Conservation (phyloP, 2,888 invertebrate genomes). For the Lochmaea capreae region DNA sequence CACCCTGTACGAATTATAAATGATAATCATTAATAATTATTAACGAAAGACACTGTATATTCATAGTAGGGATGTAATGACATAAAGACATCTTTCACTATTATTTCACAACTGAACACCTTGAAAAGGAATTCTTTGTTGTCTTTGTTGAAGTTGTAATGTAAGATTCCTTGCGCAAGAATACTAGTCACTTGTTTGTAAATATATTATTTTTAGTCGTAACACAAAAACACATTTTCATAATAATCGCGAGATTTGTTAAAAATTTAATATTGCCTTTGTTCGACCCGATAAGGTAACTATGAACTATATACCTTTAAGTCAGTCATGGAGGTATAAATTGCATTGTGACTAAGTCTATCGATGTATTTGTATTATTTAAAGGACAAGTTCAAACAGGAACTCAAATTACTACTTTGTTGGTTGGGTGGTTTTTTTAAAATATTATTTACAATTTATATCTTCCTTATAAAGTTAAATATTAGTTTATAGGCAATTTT, state of each 20-base stretch:
- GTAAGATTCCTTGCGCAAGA: background rate
- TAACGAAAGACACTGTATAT: background rate
- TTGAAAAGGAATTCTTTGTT: slow-evolving; percentile 4
- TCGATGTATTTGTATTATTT: background rate
- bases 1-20: too few species aligned
- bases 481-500: background rate
- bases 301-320: background rate
- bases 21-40: background rate
- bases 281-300: slow-evolving; percentile 7
- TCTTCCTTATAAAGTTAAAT: background rate
- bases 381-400: background rate
- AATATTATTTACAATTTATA: background rate
- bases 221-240: slow-evolving; percentile 9
- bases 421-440: background rate
- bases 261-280: background rate
- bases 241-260: background rate
- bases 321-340: too few species aligned
- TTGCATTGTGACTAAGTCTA: background rate
- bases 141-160: background rate
- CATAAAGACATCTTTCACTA: background rate
- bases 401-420: slow-evolving; percentile 1
- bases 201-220: slow-evolving; percentile 2
- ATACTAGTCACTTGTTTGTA: background rate
- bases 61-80: background rate
- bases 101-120: background rate